Evolutionary conservation across 1,140 invertebrate species (phyloP).

Genomic region (Coptotermes formosanus): DNA sequence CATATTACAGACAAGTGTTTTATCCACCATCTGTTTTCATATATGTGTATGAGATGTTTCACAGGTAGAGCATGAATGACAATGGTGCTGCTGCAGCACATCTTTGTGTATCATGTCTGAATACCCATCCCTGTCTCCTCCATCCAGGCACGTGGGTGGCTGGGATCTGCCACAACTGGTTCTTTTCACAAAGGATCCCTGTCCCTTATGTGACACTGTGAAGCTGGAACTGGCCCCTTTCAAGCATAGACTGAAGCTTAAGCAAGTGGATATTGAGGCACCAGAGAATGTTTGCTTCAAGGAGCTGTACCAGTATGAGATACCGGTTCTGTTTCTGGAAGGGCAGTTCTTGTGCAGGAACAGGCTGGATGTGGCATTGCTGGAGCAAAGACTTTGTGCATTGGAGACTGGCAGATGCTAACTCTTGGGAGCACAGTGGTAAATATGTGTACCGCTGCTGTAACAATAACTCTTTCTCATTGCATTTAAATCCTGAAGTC

Average conservation of each 20-base stretch:
- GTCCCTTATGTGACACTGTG: conserved; percentile 77
- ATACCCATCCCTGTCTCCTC: background rate
- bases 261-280: conserved; percentile 73
- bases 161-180: conserved; percentile 57
- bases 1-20: too few relatives aligned
- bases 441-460: too few relatives aligned
- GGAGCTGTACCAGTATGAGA: conserved; percentile 77
- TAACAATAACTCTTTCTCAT: too few relatives aligned
- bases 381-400: background rate
- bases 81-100: background rate
- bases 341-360: conserved; percentile 83
- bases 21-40: too few relatives aligned
- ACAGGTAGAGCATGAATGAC: too few relatives aligned
- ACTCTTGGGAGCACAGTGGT: too few relatives aligned
- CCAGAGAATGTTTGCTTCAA: conserved; percentile 70
- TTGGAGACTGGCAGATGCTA: background rate
- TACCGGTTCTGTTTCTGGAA: conserved; percentile 84
- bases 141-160: background rate
- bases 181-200: conserved; percentile 78
- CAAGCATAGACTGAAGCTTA: conserved; percentile 57
- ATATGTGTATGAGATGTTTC: too few relatives aligned
- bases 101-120: background rate
- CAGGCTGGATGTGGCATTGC: conserved; percentile 53
- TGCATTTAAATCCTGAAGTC: too few relatives aligned
- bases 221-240: conserved; percentile 66